Evolutionary conservation across 2,888 invertebrate genomes (phyloP).

Genomic region (Lasioglossum malachurum): DNA sequence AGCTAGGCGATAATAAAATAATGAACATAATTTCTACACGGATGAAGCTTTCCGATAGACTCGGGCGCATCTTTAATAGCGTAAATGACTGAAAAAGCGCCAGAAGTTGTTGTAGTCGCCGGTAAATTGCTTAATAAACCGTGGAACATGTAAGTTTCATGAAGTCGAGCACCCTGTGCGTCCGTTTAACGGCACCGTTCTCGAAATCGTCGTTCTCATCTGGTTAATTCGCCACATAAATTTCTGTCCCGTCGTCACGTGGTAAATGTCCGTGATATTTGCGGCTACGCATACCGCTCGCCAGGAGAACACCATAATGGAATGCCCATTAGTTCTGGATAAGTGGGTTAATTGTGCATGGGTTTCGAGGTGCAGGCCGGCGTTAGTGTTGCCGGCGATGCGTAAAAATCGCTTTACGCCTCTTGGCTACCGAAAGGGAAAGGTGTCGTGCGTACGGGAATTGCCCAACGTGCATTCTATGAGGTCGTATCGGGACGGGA

Average conservation of each 20-base stretch:
- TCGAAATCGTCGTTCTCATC: constrained; percentile 33
- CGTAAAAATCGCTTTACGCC: constrained; percentile 74
- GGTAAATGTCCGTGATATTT: constrained; percentile 42
- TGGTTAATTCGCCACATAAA: constrained; percentile 38
- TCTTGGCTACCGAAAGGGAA: constrained; percentile 75
- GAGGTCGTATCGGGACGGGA: constrained; percentile 41
- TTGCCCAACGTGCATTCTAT: constrained; percentile 45
- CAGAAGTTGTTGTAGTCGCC: neutral
- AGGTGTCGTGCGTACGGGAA: constrained; percentile 66
- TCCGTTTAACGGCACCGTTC: constrained; percentile 5
- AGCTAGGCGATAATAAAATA: neutral
- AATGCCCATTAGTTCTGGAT: constrained; percentile 78
- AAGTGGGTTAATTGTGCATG: constrained; percentile 76
- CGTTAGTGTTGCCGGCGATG: constrained; percentile 61
- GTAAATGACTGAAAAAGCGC: neutral
- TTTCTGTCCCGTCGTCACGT: constrained; percentile 60
- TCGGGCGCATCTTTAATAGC: neutral
- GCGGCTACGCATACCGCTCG: constrained; percentile 37
- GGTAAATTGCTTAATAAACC: neutral
- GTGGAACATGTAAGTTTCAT: neutral
- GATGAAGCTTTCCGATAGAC: neutral
- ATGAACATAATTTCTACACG: neutral
- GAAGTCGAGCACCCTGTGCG: neutral
- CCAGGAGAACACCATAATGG: constrained; percentile 65
- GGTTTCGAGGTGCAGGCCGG: constrained; percentile 57